Evolutionary conservation across 2,888 invertebrate species (phyloP).

Genomic region (Sminthurides aquaticus): DNA sequence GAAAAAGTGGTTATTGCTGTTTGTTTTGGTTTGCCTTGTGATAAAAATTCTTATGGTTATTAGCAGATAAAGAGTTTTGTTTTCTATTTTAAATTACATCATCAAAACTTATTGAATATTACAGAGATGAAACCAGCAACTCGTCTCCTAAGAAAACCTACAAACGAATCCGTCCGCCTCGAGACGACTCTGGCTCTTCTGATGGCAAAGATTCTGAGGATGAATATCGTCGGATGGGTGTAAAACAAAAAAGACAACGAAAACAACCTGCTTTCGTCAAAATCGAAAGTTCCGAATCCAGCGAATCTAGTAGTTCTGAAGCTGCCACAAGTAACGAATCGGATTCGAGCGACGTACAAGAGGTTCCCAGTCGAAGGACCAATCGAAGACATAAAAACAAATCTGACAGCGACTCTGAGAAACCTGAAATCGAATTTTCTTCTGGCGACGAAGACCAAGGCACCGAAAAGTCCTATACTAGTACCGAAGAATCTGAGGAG

Average conservation of each 20-base stretch:
- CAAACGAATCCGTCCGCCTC: neutral
- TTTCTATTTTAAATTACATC: too few species aligned
- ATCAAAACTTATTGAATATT: too few species aligned
- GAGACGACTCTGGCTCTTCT: neutral
- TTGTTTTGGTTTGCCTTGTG: too few species aligned
- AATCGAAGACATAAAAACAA: neutral
- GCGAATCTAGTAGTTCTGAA: too few species aligned
- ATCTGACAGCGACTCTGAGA: neutral
- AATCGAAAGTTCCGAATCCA: too few species aligned
- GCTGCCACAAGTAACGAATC: neutral
- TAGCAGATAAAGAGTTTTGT: too few species aligned
- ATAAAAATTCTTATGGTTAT: too few species aligned
- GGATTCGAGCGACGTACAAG: neutral
- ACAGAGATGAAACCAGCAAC: neutral
- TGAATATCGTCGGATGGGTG: too few species aligned
- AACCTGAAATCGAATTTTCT: constrained; percentile 12
- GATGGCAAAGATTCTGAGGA: neutral
- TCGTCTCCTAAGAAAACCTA: neutral
- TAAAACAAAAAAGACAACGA: too few species aligned
- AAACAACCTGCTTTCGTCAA: too few species aligned
- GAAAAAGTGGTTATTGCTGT: too few species aligned
- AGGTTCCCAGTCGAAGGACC: neutral
- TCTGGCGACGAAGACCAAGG: neutral
- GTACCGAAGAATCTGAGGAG: constrained; percentile 14
- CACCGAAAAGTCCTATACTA: constrained; percentile 11